phyloP scores from a whole-genome alignment of 2,113 vertebrate genomes.

The Elgaria multicarinata region DNA sequence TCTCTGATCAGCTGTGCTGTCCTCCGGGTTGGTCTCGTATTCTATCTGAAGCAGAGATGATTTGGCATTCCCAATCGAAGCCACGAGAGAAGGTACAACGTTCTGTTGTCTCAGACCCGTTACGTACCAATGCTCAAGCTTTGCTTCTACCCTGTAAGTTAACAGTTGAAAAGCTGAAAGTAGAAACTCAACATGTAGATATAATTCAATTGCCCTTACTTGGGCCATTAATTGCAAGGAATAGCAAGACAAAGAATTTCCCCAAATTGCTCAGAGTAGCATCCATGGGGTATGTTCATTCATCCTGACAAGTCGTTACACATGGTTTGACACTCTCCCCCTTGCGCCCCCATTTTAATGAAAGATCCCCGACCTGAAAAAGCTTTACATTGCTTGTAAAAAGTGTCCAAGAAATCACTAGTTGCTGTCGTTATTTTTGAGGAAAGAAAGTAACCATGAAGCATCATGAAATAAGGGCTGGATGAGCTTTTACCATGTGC shows the following conservation, averaged over 20 bases:
- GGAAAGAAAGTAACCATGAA: background rate
- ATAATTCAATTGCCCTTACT: background rate
- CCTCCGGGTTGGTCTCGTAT: conserved; percentile 90
- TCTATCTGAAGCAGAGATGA: conserved; percentile 89
- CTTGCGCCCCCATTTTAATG: background rate
- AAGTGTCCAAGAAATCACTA: background rate
- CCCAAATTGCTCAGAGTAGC: too few species aligned
- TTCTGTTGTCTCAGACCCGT: conserved; percentile 89
- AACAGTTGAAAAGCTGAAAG: conserved; percentile 1
- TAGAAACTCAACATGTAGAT: too few species aligned
- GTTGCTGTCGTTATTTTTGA: too few species aligned
- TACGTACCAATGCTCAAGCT: conserved; percentile 92
- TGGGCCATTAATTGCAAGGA: background rate
- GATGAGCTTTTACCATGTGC: background rate
- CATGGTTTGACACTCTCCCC: too few species aligned
- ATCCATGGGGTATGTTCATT: background rate
- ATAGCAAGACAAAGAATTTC: background rate
- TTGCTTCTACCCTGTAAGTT: conserved; percentile 85
- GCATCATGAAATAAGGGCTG: background rate
- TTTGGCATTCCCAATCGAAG: conserved; percentile 84
- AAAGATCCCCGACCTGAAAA: background rate
- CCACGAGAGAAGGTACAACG: conserved; percentile 88
- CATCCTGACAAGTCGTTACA: background rate
- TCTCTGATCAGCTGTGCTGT: conserved; percentile 85
- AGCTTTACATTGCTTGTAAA: background rate